Base-by-base conservation (phyloP, 2,113 vertebrate genomes). In the Cacatua alba region DNA sequence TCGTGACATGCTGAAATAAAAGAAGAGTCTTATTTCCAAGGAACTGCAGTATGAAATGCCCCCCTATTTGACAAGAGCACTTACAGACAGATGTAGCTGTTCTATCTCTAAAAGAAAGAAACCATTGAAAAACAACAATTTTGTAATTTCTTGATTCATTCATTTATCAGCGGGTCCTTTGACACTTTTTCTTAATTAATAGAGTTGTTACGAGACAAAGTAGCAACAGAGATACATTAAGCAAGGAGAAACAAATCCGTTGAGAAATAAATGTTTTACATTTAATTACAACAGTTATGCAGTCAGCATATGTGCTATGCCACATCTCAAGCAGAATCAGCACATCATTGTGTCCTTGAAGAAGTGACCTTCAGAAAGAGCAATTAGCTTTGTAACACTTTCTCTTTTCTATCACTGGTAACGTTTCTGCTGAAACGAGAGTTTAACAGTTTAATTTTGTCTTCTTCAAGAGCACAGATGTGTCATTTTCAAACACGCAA, bases 101-200 rank as follows among this genome's bases (percentile, higher is more conserved):
- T 90, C 33, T 70, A 4, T n/a, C 63, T 71, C 43, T 86, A 48
- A 90, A 82, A 65, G 31, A 67, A 80, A 84, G 10, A 48, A 92
- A 70, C 70, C 11, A 51, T 1, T 41, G 31, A 46, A 65, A 82
- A 91, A 0, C 11, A 62, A 31, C 44, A 77, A 26, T 52, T 68
- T 86, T 64, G 55, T 65, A 19, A 70, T 83, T 80, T 82, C n/a
- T 43, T 15, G 15, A 94, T 71, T 51, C 64, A 63, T 88, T 83
- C 64, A 59, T 62, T 90, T 72, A 70, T 95, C 76, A 92, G 20
- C 65, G 60, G 65, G 39, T 72, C 57, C 41, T 95, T 79, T 82
- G 63, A 44, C 8, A 23, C 55, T 75, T 88, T 81, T 89, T 87
- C 83, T 77, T 95, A 85, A 92, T 86, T 94, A 84, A 87, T 60